Percentiles rank a stretch among this genome's conserved stretches.
Conservation (phyloP, 1,140 invertebrate species). For the Papilio dardanus region DNA sequence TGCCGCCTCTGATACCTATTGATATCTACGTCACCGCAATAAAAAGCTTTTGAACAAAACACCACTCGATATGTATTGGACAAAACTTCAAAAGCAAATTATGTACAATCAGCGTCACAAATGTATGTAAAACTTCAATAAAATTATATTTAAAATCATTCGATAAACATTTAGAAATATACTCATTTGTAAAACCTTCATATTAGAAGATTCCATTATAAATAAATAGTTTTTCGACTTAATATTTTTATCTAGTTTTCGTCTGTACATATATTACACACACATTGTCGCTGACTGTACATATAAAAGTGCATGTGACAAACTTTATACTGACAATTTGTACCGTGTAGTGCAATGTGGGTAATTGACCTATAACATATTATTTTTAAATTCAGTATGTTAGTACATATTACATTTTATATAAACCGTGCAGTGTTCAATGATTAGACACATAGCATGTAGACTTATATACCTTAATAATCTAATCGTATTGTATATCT, state of each 20-base stretch:
- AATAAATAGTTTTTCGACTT: not conserved
- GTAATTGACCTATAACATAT: conserved; percentile 34
- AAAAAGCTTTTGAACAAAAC: not conserved
- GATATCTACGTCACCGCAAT: too few species aligned
- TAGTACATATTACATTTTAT: conserved; percentile 33
- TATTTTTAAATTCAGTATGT: conserved; percentile 21
- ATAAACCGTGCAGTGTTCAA: conserved; percentile 39
- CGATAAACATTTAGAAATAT: not conserved
- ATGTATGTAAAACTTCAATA: not conserved
- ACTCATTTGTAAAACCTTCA: not conserved
- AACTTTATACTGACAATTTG: conserved; percentile 30
- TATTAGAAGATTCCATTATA: not conserved
- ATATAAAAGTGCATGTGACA: conserved; percentile 9
- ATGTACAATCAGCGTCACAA: conserved; percentile 2
- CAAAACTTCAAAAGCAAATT: not conserved
- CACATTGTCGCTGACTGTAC: conserved; percentile 1
- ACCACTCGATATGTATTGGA: conserved; percentile 39
- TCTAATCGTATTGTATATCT: conserved; percentile 60
- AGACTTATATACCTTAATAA: conserved; percentile 44
- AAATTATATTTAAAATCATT: not conserved
- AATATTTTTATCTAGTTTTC: not conserved
- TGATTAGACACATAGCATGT: conserved; percentile 42
- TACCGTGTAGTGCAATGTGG: conserved; percentile 35
- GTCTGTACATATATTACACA: not conserved
- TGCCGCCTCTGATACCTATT: not conserved